Evolutionary conservation across 2,888 invertebrate species (phyloP), one percentile per base, ranked within the genome.

Genomic region (Synanthedon formicaeformis): DNA sequence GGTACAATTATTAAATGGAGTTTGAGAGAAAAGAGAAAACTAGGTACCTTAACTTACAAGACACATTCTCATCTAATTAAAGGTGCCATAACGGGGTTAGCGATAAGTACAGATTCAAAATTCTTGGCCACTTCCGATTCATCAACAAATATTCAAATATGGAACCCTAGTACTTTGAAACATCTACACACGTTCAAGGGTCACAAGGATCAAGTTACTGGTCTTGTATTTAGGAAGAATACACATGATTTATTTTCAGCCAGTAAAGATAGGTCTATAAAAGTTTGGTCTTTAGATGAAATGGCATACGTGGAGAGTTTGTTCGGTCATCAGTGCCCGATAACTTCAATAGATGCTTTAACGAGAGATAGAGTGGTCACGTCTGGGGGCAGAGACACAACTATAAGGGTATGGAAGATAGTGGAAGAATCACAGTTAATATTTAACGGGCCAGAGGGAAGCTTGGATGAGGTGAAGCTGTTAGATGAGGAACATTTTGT

Each of bases 341-440:
- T 99, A 8, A 94, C 94, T 4, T 91, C 93, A 8, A 94, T 99
- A 58, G 98, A 98, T 85, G 93, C 96, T 10, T 82, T 98, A 55
- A 89, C 92, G 40, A 90, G 94, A 63, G 98, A 98, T 69, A 88
- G 97, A 60, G 95, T 95, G 4, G 89, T 99, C 11, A 95, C 97
- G 0, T 91, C 94, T 14, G 98, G 99, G 13, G 97, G 98, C 3
- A 89, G 93, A 57, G 99, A 99, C 71, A 90, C 92, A 48, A 91
- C 95, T 1, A 82, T 98, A 14, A 89, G 98, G 62, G 91, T 99
- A 63, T 99, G 99, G 98, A 99, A 99, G 79, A 94, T 99, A 54
- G 92, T 94, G 1, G 98, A 99, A 82, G 99, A 99, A 75, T 97
- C 98, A 14, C 99, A 99, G 73, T 88, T 99, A 14, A 94, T 99